Base-by-base conservation (phyloP, 2,888 invertebrate species). In the Macaria liturata region DNA sequence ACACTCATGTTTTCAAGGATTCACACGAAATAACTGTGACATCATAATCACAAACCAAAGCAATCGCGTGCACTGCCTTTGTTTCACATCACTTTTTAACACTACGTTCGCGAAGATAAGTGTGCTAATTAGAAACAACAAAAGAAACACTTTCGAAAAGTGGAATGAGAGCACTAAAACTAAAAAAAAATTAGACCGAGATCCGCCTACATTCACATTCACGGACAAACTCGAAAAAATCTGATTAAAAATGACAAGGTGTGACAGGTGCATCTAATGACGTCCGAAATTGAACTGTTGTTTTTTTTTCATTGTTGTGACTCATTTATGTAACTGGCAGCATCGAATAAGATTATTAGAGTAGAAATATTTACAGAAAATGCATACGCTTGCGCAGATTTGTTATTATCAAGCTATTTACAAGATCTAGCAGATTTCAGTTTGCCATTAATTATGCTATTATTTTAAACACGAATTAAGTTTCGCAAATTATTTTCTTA, bases 1-100 rank as follows among this genome's bases (percentile, higher is more conserved):
- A 85, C 86, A 89, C 90, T 91, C 91, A 91, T 91, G 76, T 85
- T 88, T 88, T 89, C 87, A 90, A 89, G 87, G 86, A 81, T 88
- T 79, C 75, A 80, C 75, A 72, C 71, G 70, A 74, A 76, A 75
- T 76, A 79, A 80, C 74, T 75, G 76, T 90, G 89, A 91, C 91
- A 91, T 91, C 91, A 90, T 88, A 88, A 8, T 79, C 83, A 75
- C 77, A 66, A 59, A 66, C 46, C 59, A 56, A 59, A 62, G 42
- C 51, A 42, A n/a, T 59, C 64, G 44, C 44, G 4, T 51, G 32
- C 52, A 66, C 44, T 57, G 45, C 61, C 67, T 66, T 71, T 80
- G 80, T 82, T 81, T 79, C 76, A 84, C 75, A 74, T 71, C 67
- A 72, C 64, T 76, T 75, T 68, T 62, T 66, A 74, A 79, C 62